Evolutionary conservation across 2,888 invertebrate species (phyloP).

Genomic region (Alviniconcha strummeri): DNA sequence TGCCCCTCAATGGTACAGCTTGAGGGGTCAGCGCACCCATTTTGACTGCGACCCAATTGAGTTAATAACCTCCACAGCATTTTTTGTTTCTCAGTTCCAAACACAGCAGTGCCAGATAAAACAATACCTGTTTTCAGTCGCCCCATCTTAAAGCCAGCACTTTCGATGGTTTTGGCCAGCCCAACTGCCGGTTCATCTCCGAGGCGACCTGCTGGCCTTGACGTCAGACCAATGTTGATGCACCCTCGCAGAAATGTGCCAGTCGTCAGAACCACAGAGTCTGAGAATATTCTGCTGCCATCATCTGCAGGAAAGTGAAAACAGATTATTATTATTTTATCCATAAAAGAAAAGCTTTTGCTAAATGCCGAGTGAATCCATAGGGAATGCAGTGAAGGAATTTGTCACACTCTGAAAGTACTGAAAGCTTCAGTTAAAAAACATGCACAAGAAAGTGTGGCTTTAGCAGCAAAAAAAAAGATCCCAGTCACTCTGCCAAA

Average conservation of each 20-base stretch:
- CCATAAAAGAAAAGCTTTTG: too few species aligned
- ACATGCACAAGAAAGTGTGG: too few species aligned
- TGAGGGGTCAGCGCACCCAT: too few species aligned
- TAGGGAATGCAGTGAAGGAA: too few species aligned
- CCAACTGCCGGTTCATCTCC: conserved; percentile 87
- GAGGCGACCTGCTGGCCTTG: conserved; percentile 86
- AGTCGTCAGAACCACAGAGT: conserved; percentile 87
- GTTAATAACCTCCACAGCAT: not conserved
- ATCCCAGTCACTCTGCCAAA: too few species aligned
- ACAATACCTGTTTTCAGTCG: conserved; percentile 85
- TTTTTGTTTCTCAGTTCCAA: not conserved
- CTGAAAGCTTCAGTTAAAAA: not conserved
- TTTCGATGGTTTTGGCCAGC: conserved; percentile 81
- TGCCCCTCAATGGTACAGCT: too few species aligned
- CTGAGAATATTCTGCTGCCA: conserved; percentile 72
- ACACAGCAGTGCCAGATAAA: not conserved
- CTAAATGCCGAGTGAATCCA: too few species aligned
- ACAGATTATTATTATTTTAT: not conserved
- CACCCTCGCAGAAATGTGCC: conserved; percentile 91
- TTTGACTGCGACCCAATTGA: too few species aligned
- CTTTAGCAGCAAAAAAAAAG: too few species aligned
- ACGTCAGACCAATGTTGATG: conserved; percentile 87
- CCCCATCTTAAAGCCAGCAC: conserved; percentile 83
- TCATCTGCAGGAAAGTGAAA: conserved; percentile 48
- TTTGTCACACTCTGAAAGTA: too few species aligned